Evolutionary conservation across 2,797 vertebrate species (phyloP).

Genomic region (Leptoclinus maculatus): DNA sequence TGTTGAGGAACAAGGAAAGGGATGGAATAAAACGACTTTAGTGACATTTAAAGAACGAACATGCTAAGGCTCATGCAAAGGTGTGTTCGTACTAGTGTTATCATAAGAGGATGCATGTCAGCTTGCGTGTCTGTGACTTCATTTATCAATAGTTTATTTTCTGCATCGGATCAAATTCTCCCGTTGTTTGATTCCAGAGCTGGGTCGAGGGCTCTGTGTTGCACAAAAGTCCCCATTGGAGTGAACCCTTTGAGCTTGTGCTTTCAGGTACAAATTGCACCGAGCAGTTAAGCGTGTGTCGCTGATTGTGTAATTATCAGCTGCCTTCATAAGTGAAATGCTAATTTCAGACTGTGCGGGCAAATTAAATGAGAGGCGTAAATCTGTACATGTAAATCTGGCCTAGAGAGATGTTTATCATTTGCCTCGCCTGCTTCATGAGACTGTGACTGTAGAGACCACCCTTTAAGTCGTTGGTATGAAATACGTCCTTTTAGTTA

Average conservation of each 20-base stretch:
- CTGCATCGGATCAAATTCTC: neutral
- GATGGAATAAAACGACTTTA: neutral
- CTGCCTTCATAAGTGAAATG: constrained; percentile 25
- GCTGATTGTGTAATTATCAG: constrained; percentile 40
- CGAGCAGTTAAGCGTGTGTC: neutral
- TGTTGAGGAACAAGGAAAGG: neutral
- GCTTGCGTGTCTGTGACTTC: neutral
- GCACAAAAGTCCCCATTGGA: neutral
- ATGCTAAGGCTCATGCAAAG: neutral
- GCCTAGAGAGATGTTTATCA: neutral
- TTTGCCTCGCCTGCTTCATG: neutral
- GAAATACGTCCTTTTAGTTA: neutral
- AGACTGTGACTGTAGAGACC: neutral
- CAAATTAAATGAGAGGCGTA: constrained; percentile 34
- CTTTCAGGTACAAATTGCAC: constrained; percentile 26
- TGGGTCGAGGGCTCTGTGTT: neutral
- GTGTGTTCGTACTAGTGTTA: neutral
- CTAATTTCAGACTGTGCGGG: constrained; percentile 26
- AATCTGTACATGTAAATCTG: constrained; percentile 14
- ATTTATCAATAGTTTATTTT: neutral
- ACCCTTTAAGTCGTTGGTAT: neutral
- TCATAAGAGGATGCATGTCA: neutral
- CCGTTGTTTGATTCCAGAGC: neutral
- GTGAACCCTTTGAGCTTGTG: constrained; percentile 8
- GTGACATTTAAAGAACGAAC: neutral